Conservation (phyloP, 2,888 invertebrate species). For the Atherix ibis region DNA sequence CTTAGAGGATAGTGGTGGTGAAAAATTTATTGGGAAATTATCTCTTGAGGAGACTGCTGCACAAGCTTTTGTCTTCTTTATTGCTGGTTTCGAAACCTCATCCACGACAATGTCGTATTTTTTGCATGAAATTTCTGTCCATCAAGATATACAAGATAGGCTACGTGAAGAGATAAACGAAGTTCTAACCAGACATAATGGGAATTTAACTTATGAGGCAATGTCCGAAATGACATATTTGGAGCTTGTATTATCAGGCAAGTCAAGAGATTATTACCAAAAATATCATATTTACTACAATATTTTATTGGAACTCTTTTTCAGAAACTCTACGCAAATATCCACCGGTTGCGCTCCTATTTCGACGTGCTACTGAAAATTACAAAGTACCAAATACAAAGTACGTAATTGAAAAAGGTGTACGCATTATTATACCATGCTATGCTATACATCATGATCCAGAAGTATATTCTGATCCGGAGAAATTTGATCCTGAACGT, state of each 20-base stretch:
- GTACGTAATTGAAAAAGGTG: slow-evolving; percentile 23
- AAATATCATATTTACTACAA: background rate
- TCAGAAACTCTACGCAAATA: slow-evolving; percentile 34
- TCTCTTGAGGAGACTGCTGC: slow-evolving; percentile 35
- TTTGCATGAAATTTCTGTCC: slow-evolving; percentile 35
- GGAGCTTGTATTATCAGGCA: slow-evolving; percentile 34
- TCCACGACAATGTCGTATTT: slow-evolving; percentile 35
- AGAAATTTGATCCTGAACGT: slow-evolving; percentile 32
- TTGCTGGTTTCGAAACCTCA: slow-evolving; percentile 41
- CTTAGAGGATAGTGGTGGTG: too few species aligned
- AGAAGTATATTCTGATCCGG: slow-evolving; percentile 30
- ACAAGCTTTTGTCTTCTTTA: slow-evolving; percentile 39
- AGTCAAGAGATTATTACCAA: background rate
- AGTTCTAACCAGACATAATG: slow-evolving; percentile 21
- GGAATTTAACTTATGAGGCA: slow-evolving; percentile 32
- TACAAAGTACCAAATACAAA: slow-evolving; percentile 22
- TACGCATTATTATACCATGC: slow-evolving; percentile 22
- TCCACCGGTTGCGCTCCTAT: slow-evolving; percentile 27
- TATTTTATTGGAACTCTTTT: background rate
- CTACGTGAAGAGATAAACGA: slow-evolving; percentile 31
- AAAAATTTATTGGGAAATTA: slow-evolving; percentile 16
- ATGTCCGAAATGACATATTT: slow-evolving; percentile 35
- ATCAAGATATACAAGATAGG: slow-evolving; percentile 33
- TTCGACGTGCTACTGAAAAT: slow-evolving; percentile 22
- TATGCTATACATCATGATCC: slow-evolving; percentile 32